Evolutionary conservation across 2,888 invertebrate species (phyloP), one percentile per base, ranked within the genome.

Genomic region (Acanthosepion lycidas): DNA sequence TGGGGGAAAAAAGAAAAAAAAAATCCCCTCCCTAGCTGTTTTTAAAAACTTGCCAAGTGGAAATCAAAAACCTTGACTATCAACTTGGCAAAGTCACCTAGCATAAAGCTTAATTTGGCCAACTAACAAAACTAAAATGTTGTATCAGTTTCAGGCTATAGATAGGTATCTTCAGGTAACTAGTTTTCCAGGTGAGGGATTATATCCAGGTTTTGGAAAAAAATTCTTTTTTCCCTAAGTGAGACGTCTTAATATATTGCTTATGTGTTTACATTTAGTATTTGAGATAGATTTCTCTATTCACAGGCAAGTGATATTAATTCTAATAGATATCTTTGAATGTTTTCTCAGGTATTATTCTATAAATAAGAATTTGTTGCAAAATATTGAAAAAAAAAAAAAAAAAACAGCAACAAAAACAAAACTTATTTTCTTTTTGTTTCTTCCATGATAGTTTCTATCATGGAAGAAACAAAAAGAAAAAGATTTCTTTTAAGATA

Each of bases 31-130:
- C n/a, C n/a, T n/a, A 78, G 78, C n/a, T 9, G n/a, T 78, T 78
- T 8, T 78, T 64, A 26, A 28, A 28, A 64, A 33, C 3, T 78
- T 78, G 78, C 78, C 78, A 78, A 78, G 23, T n/a, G n/a, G 78
- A n/a, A 78, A 78, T 78, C n/a, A 78, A 78, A 78, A 78, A 15
- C 78, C 78, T 78, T 78, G 78, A 78, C n/a, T 78, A 78, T 78
- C n/a, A 78, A 33, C 9, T 78, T 78, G 78, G 78, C 78, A 78
- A 78, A 78, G n/a, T 78, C 78, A 78, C 78, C 78, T n/a, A 33
- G 15, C n/a, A n/a, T 78, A 78, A 78, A 78, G 78, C 78, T 18
- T 18, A 78, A 78, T n/a, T 78, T 78, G 78, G 78, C 78, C n/a
- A n/a, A 78, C n/a, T 78, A n/a, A 78, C 78, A 78, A 78, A 78